Percentiles rank a stretch among this genome's conserved stretches.
phyloP scores from a whole-genome alignment of 2,888 invertebrate genomes.

The Leistus spinibarbis region DNA sequence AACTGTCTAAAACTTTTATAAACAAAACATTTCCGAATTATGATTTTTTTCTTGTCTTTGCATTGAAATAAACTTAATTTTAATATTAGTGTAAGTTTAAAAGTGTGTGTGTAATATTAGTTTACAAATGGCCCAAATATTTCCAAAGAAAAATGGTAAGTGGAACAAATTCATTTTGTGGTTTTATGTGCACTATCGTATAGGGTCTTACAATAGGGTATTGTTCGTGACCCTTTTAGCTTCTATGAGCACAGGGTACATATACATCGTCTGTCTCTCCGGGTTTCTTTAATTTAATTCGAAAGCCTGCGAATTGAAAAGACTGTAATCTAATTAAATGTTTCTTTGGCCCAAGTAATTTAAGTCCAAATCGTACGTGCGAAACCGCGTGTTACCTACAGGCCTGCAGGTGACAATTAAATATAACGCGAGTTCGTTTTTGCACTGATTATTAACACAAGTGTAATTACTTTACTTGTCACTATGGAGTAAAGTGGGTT shows the following conservation, averaged over 20 bases:
- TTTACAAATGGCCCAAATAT: background rate
- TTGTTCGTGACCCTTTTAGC: slow-evolving; percentile 18
- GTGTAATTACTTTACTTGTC: no score
- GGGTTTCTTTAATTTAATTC: slow-evolving; percentile 47
- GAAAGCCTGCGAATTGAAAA: slow-evolving; percentile 43
- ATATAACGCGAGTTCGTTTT: slow-evolving; percentile 15
- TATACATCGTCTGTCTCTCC: slow-evolving; percentile 9
- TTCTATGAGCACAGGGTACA: slow-evolving; percentile 5
- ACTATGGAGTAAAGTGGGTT: no score
- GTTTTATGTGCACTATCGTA: no score
- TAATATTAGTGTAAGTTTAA: background rate
- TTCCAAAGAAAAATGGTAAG: background rate
- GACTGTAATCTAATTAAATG: slow-evolving; percentile 48
- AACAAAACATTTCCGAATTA: no score
- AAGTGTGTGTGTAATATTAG: background rate
- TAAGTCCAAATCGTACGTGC: slow-evolving; percentile 25
- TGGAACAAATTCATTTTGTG: background rate
- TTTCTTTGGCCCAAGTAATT: slow-evolving; percentile 43
- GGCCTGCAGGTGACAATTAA: slow-evolving; percentile 31
- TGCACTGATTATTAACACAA: no score
- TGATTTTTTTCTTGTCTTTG: no score
- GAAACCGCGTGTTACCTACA: background rate
- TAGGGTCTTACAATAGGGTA: background rate
- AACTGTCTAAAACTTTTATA: no score
- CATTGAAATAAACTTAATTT: background rate